A percentile compares a stretch with the other conserved stretches of the same genome.
These are phyloP conservation scores for Myiotriccus ornatus DNA, from an alignment of 2,797 vertebrate species.

Conservation along the genomic window DNA sequence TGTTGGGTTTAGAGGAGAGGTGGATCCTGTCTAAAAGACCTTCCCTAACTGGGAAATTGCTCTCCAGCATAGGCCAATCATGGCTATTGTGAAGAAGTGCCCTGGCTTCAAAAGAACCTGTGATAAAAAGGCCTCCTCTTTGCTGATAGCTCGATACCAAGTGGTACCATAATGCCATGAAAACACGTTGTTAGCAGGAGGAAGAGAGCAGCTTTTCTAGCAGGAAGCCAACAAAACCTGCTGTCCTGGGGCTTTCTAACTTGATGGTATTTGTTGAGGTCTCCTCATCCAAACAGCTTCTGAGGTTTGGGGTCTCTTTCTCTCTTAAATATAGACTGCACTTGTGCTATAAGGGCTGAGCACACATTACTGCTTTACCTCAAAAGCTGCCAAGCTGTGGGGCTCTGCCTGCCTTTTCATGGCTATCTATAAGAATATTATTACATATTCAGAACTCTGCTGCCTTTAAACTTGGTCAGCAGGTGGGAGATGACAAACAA, in stretches of 20 bases:
- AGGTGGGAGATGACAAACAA: background rate
- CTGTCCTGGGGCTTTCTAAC: background rate
- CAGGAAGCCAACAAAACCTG: background rate
- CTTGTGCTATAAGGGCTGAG: background rate
- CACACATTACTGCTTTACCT: background rate
- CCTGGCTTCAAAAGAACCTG: background rate
- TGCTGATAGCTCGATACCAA: background rate
- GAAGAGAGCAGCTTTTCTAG: background rate
- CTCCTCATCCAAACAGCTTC: background rate
- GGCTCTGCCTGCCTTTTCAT: background rate
- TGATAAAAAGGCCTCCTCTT: background rate
- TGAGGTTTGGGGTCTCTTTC: background rate
- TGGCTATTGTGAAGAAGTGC: background rate
- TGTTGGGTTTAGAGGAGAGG: background rate
- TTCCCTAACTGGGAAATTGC: background rate
- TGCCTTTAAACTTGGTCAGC: background rate
- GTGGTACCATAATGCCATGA: too few relatives aligned
- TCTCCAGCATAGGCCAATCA: fast-evolving
- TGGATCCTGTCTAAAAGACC: background rate
- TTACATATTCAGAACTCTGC: background rate
- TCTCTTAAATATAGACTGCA: background rate
- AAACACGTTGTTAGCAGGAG: background rate
- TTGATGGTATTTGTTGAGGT: background rate
- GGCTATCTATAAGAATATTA: fast-evolving
- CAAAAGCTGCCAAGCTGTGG: background rate